Evolutionary conservation across 1,140 invertebrate species (phyloP).

Genomic region (Drosophila oshimai): DNA sequence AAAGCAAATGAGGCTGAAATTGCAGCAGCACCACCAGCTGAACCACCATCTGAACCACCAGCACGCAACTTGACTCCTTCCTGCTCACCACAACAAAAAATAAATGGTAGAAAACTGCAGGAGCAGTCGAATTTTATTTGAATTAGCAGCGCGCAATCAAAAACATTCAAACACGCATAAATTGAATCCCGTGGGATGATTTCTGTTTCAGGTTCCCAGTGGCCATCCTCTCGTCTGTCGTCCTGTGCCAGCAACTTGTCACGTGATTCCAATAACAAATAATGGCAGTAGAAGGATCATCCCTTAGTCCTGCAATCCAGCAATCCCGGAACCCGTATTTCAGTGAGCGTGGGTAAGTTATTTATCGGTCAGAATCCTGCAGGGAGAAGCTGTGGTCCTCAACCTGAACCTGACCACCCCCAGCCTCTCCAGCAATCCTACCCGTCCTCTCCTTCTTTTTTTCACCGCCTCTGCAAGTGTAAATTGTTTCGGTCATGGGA

Average conservation of each 20-base stretch:
- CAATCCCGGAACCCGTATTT: constrained; percentile 32
- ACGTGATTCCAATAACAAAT: constrained; percentile 80
- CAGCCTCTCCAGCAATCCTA: neutral
- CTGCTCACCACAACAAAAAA: constrained; percentile 48
- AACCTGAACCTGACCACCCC: neutral
- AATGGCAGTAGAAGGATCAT: constrained; percentile 60
- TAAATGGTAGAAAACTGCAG: constrained; percentile 14
- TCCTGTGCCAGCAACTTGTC: constrained; percentile 61
- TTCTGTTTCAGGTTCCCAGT: constrained; percentile 63
- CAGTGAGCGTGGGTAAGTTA: constrained; percentile 58
- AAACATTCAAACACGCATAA: constrained; percentile 81
- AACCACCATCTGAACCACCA: constrained; percentile 17
- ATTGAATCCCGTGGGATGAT: constrained; percentile 80
- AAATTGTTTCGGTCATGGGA: constrained; percentile 70
- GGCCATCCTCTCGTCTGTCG: constrained; percentile 17
- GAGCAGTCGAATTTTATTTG: constrained; percentile 68
- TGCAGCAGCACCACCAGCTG: constrained; percentile 31
- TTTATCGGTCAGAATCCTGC: constrained; percentile 55
- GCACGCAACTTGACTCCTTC: constrained; percentile 44
- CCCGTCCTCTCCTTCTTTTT: constrained; percentile 7
- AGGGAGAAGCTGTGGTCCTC: constrained; percentile 4
- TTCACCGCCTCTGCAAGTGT: constrained; percentile 63
- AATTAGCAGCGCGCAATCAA: constrained; percentile 78
- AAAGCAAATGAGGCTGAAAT: constrained; percentile 65
- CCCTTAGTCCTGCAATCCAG: constrained; percentile 41